Evolutionary conservation across 2,797 vertebrate genomes (phyloP).

Genomic region (Zalophus californianus): DNA sequence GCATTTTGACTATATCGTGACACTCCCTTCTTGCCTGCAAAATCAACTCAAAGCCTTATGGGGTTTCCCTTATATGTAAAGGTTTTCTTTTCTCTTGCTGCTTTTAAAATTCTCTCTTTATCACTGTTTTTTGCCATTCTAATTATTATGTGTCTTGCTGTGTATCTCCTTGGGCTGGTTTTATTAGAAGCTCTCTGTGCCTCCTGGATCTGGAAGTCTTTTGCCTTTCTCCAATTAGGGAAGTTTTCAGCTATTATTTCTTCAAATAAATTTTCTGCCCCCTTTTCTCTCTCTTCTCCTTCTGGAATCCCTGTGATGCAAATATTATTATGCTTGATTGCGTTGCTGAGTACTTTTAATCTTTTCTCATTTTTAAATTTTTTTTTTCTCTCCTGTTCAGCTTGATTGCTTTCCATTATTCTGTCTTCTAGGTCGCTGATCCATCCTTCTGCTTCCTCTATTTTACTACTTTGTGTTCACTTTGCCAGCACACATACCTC

Average conservation of each 20-base stretch:
- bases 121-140: not conserved
- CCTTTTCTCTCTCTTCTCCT: not conserved
- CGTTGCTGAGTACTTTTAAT: not conserved
- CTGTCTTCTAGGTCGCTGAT: not conserved
- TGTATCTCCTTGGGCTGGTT: not conserved
- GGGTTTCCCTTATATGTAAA: not conserved
- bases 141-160: not conserved
- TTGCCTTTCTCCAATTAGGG: not conserved
- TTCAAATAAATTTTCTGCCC: not conserved
- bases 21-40: not conserved
- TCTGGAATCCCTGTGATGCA: not conserved
- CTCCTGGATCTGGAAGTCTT: not conserved
- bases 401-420: not conserved
- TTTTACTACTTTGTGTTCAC: not conserved
- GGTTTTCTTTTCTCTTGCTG: not conserved
- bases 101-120: not conserved
- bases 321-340: not conserved
- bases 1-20: not conserved
- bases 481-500: not conserved
- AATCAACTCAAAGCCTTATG: not conserved
- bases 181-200: not conserved
- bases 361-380: not conserved
- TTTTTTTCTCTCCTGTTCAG: not conserved
- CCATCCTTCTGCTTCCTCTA: not conserved
- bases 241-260: not conserved